Conservation (phyloP, 2,113 vertebrate species). For the Rhegmatorhina hoffmannsi region DNA sequence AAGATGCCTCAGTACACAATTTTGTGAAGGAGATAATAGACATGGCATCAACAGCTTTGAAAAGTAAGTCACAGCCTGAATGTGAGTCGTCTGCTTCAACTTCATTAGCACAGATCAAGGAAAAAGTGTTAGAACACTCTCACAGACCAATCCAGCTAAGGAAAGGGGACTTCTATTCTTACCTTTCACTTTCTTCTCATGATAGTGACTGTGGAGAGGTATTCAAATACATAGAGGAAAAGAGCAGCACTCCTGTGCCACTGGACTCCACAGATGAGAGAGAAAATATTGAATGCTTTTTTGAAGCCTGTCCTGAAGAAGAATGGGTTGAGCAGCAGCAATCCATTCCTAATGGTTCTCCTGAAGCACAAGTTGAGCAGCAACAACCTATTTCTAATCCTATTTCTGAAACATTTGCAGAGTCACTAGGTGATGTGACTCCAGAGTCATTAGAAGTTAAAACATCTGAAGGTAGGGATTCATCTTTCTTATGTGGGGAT, state of each 20-base stretch:
- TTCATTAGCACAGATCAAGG: conserved; percentile 88
- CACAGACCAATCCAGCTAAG: conserved; percentile 89
- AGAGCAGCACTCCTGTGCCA: conserved; percentile 81
- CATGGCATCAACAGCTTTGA: conserved; percentile 89
- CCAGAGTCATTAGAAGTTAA: not conserved
- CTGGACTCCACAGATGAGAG: conserved; percentile 75
- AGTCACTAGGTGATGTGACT: not conserved
- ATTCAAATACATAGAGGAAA: conserved; percentile 84
- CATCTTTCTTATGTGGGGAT: conserved; percentile 1
- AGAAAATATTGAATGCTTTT: conserved; percentile 89
- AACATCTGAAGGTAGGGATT: conserved; percentile 23
- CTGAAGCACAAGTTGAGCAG: conserved; percentile 73
- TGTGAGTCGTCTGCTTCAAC: conserved; percentile 73
- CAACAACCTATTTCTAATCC: conserved; percentile 74
- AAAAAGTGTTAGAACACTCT: conserved; percentile 95
- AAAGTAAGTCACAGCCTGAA: conserved; percentile 85
- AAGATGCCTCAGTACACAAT: conserved; percentile 85
- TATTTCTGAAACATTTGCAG: conserved; percentile 48
- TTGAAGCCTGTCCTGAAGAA: conserved; percentile 88
- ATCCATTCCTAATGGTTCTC: conserved; percentile 70
- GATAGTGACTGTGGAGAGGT: conserved; percentile 99
- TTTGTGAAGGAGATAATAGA: conserved; percentile 97
- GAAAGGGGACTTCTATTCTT: conserved; percentile 97
- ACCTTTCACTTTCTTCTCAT: conserved; percentile 96
- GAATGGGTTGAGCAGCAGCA: conserved; percentile 79